These are phyloP conservation scores for Prionace glauca DNA, from an alignment of 2,797 vertebrate species.

Conservation along the genomic window DNA sequence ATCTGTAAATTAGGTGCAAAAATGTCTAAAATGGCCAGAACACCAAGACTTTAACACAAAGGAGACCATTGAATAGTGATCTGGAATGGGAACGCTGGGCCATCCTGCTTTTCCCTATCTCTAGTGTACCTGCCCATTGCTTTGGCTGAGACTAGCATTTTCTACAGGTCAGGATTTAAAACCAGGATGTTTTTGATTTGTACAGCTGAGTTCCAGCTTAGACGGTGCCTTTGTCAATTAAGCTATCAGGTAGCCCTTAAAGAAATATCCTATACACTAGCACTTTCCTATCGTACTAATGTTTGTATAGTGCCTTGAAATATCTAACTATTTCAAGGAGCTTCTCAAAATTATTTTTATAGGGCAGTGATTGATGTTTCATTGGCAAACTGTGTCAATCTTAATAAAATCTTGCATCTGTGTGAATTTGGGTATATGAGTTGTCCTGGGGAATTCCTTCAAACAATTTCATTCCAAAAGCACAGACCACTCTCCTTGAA, in stretches of 20 bases:
- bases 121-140: background rate
- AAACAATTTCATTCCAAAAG: background rate
- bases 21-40: too few relatives aligned
- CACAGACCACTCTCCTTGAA: background rate
- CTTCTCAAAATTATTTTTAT: background rate
- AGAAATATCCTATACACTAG: background rate
- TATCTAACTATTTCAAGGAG: background rate
- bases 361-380: background rate
- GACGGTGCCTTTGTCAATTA: background rate
- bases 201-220: background rate
- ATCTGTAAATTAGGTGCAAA: too few relatives aligned
- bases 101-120: background rate
- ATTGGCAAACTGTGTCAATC: too few relatives aligned
- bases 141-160: background rate
- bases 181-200: background rate
- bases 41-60: too few relatives aligned
- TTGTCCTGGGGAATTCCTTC: background rate
- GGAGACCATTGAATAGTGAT: background rate
- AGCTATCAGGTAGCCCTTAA: background rate
- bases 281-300: too few relatives aligned
- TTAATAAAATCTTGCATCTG: background rate
- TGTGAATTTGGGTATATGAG: background rate
- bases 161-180: background rate
- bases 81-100: background rate
- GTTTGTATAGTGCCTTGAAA: background rate